Conservation (phyloP, 2,113 vertebrate genomes). For the Ibidorhyncha struthersii region DNA sequence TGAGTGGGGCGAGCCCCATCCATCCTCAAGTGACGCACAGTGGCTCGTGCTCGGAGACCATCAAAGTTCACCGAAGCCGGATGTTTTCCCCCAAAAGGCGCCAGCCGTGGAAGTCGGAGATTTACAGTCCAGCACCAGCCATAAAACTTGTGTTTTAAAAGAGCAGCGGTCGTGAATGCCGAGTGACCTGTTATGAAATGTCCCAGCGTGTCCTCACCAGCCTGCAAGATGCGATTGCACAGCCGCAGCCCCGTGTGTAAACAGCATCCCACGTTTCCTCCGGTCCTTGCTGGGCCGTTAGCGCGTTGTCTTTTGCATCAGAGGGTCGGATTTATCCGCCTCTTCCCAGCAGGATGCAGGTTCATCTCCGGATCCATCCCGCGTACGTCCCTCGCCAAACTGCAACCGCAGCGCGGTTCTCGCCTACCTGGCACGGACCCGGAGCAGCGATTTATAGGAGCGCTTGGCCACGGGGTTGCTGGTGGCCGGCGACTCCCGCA, state of each 20-base stretch:
- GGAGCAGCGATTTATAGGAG: fast-evolving
- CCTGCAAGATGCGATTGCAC: neutral
- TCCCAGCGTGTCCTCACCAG: neutral
- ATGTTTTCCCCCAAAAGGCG: conserved; percentile 18
- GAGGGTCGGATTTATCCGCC: fast-evolving
- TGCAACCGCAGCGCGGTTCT: neutral
- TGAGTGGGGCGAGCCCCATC: neutral
- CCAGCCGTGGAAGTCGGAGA: neutral
- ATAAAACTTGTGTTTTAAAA: neutral
- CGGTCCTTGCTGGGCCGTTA: fast-evolving
- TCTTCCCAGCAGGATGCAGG: neutral
- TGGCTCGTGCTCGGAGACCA: fast-evolving
- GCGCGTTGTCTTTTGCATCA: fast-evolving
- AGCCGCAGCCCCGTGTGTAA: fast-evolving
- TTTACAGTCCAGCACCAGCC: neutral
- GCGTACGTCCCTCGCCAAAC: fast-evolving
- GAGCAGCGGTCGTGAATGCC: neutral
- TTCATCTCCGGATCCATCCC: fast-evolving
- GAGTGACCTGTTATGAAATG: neutral
- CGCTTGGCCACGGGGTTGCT: fast-evolving
- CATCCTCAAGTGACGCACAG: neutral
- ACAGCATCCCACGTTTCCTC: neutral
- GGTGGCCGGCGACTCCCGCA: neutral
- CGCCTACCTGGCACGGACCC: fast-evolving
- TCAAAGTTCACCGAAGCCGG: neutral